Base-by-base conservation (phyloP, 1,140 invertebrate genomes). In the Drosophila micromelanica region DNA sequence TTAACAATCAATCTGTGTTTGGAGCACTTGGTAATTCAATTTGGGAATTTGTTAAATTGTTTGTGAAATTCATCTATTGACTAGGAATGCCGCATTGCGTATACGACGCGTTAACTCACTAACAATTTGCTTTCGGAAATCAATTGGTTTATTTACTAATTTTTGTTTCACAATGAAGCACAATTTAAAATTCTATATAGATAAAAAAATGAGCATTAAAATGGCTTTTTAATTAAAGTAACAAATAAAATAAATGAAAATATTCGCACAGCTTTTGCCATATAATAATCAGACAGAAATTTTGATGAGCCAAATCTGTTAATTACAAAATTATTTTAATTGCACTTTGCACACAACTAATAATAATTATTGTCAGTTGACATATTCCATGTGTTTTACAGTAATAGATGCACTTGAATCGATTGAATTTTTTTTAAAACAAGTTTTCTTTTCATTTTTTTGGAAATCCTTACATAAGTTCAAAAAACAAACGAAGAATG, bases 251-350 rank as follows among this genome's bases (percentile, higher is more conserved):
- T 23, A 27, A 37, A 45, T 68, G 42, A 61, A 61, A 73, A 48
- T 46, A 54, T 55, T 35, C 59, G 20, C 54, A 48, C 7, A 17
- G 20, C 9, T 40, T 43, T 62, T 49, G 9, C 15, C 27, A 57
- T 17, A 20, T 35, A 37, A n/a, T 13, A 27, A 27, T 27, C 20
- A 12, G 20, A 4, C 23, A 12, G 17, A 15, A 9, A n/a, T 12
- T 15, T 56, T 46, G 46, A 69, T 69, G 48, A 40, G 51, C 59
- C 51, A 37, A 63, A 45, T 23, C 13, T 20, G 27, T 55, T 6
- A 68, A 60, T 49, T 46, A 54, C 23, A 54, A 51, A 77, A 73
- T 73, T 63, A 60, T 40, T 69, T 64, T 77, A 77, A 80, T 80
- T 59, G 37, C 56, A 46, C 38, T 37, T 17, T 40, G 51, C 12